Base-by-base conservation (phyloP, 2,113 vertebrate genomes). In the Sebastes schlegelii region DNA sequence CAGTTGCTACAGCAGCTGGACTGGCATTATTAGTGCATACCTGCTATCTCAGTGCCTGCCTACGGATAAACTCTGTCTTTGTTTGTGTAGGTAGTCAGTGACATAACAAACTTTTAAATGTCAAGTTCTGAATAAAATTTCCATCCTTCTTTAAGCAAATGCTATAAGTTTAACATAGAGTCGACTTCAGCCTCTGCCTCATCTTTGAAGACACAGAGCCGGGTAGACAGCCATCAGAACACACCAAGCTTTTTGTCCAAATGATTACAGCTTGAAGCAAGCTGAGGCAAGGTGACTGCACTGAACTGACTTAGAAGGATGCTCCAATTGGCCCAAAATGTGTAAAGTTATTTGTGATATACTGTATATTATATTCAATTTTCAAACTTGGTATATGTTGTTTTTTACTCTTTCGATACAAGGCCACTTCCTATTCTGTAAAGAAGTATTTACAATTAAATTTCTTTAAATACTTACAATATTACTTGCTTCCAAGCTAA, bases 81-180 rank as follows among this genome's bases (percentile, higher is more conserved):
- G 23, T 65, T 9, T 60, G 34, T 71, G 65, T 52, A 64, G 71
- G 51, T 17, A 19, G 51, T 51, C 51, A 23, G 21, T 48, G 67
- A 77, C 73, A 72, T 77, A 45, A 66, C 16, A 7, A 21, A 51
- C 60, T 79, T 71, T 67, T 40, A 70, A 86, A 82, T 79, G 74
- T 78, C 64, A 79, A n/a, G 2, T 23, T 85, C 68, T 80, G 49
- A 83, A 79, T 76, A 72, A 52, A 49, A 73, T 48, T 49, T 40
- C 7, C 51, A 67, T 51, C 54, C 42, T 64, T 8, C 26, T 63
- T 76, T 76, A 9, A 80, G 17, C 46, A 61, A 62, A 69, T 52
- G n/a, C 23, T 45, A 8, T 16, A 5, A 9, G 8, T 21, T 46
- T 9, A 65, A 14, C 17, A 42, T 2, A 43, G 21, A 72, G 17